phyloP scores from a whole-genome alignment of 2,888 invertebrate species.

The Drosophila mettleri region DNA sequence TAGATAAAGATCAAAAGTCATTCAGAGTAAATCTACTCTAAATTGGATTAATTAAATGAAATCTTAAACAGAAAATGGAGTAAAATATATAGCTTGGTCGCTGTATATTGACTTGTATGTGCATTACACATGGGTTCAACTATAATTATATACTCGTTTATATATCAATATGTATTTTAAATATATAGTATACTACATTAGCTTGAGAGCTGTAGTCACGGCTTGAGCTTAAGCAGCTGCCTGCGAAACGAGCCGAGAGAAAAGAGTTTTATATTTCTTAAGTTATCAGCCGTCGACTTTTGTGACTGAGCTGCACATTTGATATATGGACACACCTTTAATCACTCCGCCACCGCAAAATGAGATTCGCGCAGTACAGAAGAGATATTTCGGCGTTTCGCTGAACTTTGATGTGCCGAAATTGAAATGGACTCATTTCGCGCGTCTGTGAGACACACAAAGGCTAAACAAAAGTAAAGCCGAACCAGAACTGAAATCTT shows the following conservation, averaged over 20 bases:
- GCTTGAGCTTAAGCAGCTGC: slow-evolving; percentile 21
- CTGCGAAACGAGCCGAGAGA: slow-evolving; percentile 9
- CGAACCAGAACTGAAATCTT: slow-evolving; percentile 44
- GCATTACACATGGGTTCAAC: not conserved
- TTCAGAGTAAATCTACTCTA: too few relatives aligned
- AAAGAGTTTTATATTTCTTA: slow-evolving; percentile 14
- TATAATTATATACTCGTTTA: too few relatives aligned
- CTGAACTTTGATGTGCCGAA: slow-evolving; percentile 73
- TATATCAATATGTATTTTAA: too few relatives aligned
- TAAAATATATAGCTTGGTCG: too few relatives aligned
- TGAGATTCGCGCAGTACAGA: slow-evolving; percentile 23
- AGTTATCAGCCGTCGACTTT: slow-evolving; percentile 43
- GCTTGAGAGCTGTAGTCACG: slow-evolving; percentile 8
- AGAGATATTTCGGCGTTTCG: slow-evolving; percentile 31
- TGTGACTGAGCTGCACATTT: slow-evolving; percentile 74
- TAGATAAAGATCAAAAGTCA: too few relatives aligned
- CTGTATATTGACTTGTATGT: not conserved
- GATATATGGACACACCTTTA: slow-evolving; percentile 80
- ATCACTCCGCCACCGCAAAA: slow-evolving; percentile 79
- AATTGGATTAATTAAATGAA: too few relatives aligned
- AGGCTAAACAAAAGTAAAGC: slow-evolving; percentile 20
- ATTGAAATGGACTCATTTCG: slow-evolving; percentile 69
- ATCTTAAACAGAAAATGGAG: too few relatives aligned
- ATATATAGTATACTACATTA: slow-evolving; percentile 9
- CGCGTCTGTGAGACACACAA: slow-evolving; percentile 23